Percentiles rank a stretch among this genome's conserved stretches.
phyloP scores from a whole-genome alignment of 2,888 invertebrate genomes.

The Molanna angustata region DNA sequence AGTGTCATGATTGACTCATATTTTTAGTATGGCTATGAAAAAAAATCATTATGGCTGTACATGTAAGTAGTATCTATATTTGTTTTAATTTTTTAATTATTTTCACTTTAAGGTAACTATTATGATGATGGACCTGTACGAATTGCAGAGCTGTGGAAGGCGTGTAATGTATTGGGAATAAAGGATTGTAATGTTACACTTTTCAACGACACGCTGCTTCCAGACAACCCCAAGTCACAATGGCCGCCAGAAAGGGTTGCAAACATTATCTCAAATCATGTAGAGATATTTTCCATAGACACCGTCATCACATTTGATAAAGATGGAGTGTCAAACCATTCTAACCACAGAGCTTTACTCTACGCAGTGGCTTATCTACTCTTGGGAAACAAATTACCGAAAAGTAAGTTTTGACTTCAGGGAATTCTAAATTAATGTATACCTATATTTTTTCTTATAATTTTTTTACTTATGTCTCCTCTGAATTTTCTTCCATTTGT shows the following conservation, averaged over 20 bases:
- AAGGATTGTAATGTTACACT: conserved; percentile 71
- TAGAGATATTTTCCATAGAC: conserved; percentile 74
- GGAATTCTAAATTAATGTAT: neutral
- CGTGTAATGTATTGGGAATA: conserved; percentile 79
- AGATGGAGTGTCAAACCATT: conserved; percentile 88
- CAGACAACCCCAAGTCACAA: conserved; percentile 70
- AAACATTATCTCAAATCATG: conserved; percentile 60
- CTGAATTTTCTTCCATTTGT: too few species aligned
- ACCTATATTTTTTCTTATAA: neutral
- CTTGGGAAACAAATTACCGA: conserved; percentile 70
- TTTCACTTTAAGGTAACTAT: conserved; percentile 61
- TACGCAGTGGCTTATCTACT: conserved; percentile 78
- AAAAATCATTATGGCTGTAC: too few species aligned
- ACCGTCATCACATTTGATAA: conserved; percentile 92
- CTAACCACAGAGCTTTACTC: conserved; percentile 86
- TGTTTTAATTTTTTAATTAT: too few species aligned
- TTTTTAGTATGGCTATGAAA: too few species aligned
- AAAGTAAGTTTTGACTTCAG: conserved; percentile 55
- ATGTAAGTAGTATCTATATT: too few species aligned
- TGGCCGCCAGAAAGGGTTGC: conserved; percentile 72
- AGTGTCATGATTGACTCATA: too few species aligned
- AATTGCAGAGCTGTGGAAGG: conserved; percentile 76
- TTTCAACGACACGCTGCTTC: conserved; percentile 67
- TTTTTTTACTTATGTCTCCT: too few species aligned
- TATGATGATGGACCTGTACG: conserved; percentile 62